Conservation (phyloP, 2,113 vertebrate species). For the Varanus salvator region DNA sequence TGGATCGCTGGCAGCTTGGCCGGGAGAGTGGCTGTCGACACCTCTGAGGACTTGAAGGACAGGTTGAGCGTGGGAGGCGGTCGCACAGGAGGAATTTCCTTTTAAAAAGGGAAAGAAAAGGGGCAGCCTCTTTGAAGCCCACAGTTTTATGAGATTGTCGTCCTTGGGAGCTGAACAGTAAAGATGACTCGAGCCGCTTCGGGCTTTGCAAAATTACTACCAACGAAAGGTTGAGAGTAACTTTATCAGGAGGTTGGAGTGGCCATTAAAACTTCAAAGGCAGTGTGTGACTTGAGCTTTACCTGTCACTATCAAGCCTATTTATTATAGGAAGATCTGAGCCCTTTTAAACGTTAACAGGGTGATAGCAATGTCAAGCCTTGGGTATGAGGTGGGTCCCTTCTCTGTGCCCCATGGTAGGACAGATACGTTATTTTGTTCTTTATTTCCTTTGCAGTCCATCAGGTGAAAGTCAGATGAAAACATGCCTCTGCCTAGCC, state of each 20-base stretch:
- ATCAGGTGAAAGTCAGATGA: constrained; percentile 58
- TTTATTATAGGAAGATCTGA: constrained; percentile 73
- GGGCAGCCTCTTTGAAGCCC: constrained; percentile 71
- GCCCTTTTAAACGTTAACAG: constrained; percentile 67
- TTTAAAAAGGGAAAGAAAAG: constrained; percentile 42
- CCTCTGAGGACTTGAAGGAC: constrained; percentile 32
- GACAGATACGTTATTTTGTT: constrained; percentile 69
- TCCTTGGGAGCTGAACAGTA: constrained; percentile 61
- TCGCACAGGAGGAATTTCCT: constrained; percentile 31
- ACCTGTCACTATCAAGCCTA: constrained; percentile 65
- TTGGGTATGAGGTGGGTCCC: constrained; percentile 39
- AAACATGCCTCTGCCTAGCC: constrained; percentile 1
- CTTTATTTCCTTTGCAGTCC: constrained; percentile 57
- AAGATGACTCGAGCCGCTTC: constrained; percentile 67
- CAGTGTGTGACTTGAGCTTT: constrained; percentile 65
- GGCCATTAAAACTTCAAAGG: constrained; percentile 71
- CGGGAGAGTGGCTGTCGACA: neutral
- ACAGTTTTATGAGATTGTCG: constrained; percentile 70
- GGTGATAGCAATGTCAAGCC: constrained; percentile 61
- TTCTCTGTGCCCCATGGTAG: constrained; percentile 14
- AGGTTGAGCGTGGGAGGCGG: constrained; percentile 24
- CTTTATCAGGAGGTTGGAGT: constrained; percentile 71
- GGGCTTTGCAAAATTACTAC: constrained; percentile 71
- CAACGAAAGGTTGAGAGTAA: constrained; percentile 70
- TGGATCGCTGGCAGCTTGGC: neutral